Percentiles rank a stretch among this genome's conserved stretches.
These are phyloP conservation scores for Coelopa frigida DNA, from an alignment of 1,140 invertebrate genomes.

Conservation along the genomic window DNA sequence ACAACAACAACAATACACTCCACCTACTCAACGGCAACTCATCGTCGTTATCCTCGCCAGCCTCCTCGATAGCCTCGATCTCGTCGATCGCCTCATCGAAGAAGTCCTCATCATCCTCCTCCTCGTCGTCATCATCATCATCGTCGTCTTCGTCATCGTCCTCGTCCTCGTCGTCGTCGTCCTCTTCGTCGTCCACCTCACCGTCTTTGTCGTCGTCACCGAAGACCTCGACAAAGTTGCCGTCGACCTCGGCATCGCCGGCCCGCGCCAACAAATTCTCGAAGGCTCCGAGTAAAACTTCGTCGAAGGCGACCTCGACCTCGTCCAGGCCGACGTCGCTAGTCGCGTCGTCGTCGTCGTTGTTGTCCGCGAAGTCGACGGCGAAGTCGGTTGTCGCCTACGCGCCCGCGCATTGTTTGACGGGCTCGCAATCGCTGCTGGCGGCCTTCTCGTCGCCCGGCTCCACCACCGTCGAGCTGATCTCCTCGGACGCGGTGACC, in stretches of 20 bases:
- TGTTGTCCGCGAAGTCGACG: neutral
- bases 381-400: neutral
- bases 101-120: slow-evolving; percentile 17
- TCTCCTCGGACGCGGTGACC: slow-evolving; percentile 23
- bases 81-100: slow-evolving; percentile 36
- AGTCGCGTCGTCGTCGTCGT: neutral
- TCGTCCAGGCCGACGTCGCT: neutral
- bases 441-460: slow-evolving; percentile 41
- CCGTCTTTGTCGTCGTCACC: slow-evolving; percentile 4
- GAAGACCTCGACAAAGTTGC: neutral
- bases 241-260: neutral
- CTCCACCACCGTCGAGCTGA: slow-evolving; percentile 34
- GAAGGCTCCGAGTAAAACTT: neutral
- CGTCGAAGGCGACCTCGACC: neutral
- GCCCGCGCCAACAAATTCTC: slow-evolving; percentile 1
- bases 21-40: slow-evolving; percentile 1
- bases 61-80: slow-evolving; percentile 37
- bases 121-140: slow-evolving; percentile 5
- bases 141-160: slow-evolving; percentile 11
- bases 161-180: slow-evolving; percentile 7
- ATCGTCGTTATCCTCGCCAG: slow-evolving; percentile 35
- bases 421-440: slow-evolving; percentile 22
- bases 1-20: neutral
- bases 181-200: slow-evolving; percentile 6
- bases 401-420: neutral